These are phyloP conservation scores for Tyria jacobaeae DNA, from an alignment of 2,888 invertebrate genomes.

Conservation along the genomic window DNA sequence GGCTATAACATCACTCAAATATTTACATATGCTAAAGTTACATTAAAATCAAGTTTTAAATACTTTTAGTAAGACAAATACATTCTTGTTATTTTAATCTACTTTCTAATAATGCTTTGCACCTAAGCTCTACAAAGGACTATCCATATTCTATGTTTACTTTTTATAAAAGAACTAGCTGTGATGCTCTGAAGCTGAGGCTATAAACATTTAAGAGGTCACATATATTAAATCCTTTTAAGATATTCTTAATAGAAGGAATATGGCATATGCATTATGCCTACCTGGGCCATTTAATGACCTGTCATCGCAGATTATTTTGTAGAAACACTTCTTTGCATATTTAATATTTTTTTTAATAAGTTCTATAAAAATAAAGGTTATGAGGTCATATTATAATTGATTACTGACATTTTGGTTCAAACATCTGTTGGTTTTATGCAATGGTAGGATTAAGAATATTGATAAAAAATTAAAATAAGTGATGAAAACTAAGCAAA, in stretches of 20 bases:
- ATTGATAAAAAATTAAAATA: neutral
- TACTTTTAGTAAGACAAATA: neutral
- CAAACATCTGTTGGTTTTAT: neutral
- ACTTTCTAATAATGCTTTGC: constrained; percentile 5
- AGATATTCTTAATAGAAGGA: neutral
- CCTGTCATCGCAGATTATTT: neutral
- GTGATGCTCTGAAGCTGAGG: neutral
- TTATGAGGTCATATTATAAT: neutral
- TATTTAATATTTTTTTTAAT: constrained; percentile 1
- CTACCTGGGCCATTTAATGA: neutral
- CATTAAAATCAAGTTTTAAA: neutral
- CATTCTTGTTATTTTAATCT: neutral
- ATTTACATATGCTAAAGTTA: neutral
- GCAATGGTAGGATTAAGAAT: neutral
- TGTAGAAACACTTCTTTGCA: neutral
- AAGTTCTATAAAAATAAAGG: neutral
- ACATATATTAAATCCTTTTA: neutral
- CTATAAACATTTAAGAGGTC: neutral
- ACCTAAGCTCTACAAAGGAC: constrained; percentile 1
- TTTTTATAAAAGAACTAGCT: constrained; percentile 4
- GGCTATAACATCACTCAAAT: no score
- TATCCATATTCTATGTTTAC: neutral
- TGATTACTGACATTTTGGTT: neutral
- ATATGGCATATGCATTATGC: neutral
- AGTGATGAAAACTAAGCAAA: neutral